Percentiles rank a stretch among this genome's conserved stretches.
These are phyloP conservation scores for Narcine bancroftii DNA, from an alignment of 2,113 vertebrate genomes.

Conservation along the genomic window DNA sequence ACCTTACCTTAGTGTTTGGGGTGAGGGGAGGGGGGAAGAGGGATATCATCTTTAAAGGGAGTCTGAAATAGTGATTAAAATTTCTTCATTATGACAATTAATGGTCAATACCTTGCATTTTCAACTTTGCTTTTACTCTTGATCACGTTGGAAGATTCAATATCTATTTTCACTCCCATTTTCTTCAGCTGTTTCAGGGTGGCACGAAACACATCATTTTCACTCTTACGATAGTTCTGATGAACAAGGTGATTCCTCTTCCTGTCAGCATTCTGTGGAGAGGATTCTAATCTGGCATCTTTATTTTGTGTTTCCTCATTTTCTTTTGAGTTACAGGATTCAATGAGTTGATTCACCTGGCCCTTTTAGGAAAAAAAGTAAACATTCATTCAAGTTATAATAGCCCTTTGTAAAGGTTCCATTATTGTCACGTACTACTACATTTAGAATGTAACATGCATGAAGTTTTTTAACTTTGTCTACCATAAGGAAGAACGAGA, in stretches of 20 bases:
- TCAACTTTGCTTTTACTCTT: slow-evolving; percentile 61
- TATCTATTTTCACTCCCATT: slow-evolving; percentile 70
- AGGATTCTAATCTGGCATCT: slow-evolving; percentile 39
- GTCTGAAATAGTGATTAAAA: slow-evolving; percentile 19
- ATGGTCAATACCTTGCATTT: slow-evolving; percentile 69
- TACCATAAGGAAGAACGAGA: too few relatives aligned
- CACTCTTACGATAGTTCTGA: slow-evolving; percentile 42
- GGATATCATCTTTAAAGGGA: not conserved
- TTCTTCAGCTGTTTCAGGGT: slow-evolving; percentile 75
- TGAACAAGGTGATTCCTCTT: slow-evolving; percentile 42
- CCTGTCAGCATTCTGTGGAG: slow-evolving; percentile 40
- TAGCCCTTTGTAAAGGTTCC: too few relatives aligned
- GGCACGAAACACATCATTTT: slow-evolving; percentile 66
- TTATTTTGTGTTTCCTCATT: slow-evolving; percentile 44
- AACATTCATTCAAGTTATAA: not conserved
- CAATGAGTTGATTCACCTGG: slow-evolving; percentile 74
- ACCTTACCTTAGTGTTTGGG: too few relatives aligned
- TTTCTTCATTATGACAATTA: not conserved
- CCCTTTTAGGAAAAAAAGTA: slow-evolving; percentile 57
- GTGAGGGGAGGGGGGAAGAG: not conserved
- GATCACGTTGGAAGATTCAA: slow-evolving; percentile 48
- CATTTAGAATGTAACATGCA: too few relatives aligned
- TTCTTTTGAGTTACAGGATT: slow-evolving; percentile 52
- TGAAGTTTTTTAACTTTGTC: too few relatives aligned
- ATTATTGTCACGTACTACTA: too few relatives aligned